phyloP scores from a whole-genome alignment of 2,888 invertebrate genomes.

The Synanthedon tipuliformis region DNA sequence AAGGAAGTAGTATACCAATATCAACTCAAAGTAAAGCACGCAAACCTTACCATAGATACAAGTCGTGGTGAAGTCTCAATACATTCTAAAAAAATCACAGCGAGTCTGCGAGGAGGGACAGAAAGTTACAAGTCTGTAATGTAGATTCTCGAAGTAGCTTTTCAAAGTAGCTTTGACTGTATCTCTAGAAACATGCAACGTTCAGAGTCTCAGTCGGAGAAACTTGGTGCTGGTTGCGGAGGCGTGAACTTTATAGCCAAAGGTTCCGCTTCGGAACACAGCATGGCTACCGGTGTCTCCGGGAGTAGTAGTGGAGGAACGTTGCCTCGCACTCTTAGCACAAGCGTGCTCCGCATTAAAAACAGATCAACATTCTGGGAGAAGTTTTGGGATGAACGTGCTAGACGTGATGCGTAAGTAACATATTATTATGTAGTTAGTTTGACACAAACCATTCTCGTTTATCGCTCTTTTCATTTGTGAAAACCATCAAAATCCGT shows the following conservation, averaged over 20 bases:
- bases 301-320: slow-evolving; percentile 60
- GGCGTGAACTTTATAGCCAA: slow-evolving; percentile 45
- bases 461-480: no score
- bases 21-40: not conserved
- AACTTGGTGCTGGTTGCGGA: slow-evolving; percentile 51
- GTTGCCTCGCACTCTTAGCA: slow-evolving; percentile 79
- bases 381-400: slow-evolving; percentile 81
- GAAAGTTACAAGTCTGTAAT: slow-evolving; percentile 3
- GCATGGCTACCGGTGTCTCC: slow-evolving; percentile 64
- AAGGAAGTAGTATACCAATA: not conserved
- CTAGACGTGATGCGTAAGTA: slow-evolving; percentile 78
- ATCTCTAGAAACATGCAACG: slow-evolving; percentile 43
- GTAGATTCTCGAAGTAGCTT: not conserved
- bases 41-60: not conserved
- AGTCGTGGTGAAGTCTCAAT: slow-evolving; percentile 2
- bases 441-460: no score
- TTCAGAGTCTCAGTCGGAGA: slow-evolving; percentile 70
- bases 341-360: slow-evolving; percentile 83
- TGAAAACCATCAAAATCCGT: no score
- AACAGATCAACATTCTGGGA: slow-evolving; percentile 87
- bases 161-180: no score
- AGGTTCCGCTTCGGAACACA: slow-evolving; percentile 63
- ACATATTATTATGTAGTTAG: not conserved
- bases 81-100: no score
- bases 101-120: slow-evolving; percentile 3